A percentile compares a stretch with the other conserved stretches of the same genome.
Conservation (phyloP, 2,888 invertebrate species). For the Crocallis elinguaria region DNA sequence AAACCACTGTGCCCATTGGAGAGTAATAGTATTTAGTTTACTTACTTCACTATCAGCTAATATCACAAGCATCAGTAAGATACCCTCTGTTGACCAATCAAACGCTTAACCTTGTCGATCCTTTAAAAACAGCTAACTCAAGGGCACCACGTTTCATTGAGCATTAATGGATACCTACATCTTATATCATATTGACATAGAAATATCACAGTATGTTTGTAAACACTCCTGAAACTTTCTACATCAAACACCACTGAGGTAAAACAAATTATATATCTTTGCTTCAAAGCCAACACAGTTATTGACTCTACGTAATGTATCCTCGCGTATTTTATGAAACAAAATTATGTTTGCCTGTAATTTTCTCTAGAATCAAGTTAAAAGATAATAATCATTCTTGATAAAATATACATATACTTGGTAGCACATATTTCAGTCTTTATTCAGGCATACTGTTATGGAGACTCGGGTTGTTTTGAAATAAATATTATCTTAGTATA, state of each 20-base stretch:
- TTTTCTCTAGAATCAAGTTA: neutral
- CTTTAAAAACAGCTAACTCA: too few species aligned
- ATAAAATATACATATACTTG: neutral
- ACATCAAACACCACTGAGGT: neutral
- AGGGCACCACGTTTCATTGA: too few species aligned
- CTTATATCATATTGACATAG: neutral
- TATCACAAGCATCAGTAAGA: too few species aligned
- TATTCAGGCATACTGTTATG: too few species aligned
- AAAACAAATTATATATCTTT: neutral
- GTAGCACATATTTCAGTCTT: neutral
- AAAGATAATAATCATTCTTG: neutral
- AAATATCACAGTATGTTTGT: neutral
- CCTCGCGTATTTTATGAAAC: neutral
- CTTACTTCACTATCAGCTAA: too few species aligned
- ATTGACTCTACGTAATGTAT: slow-evolving; percentile 1
- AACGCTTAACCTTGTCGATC: too few species aligned
- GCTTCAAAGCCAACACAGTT: slow-evolving; percentile 6
- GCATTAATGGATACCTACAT: too few species aligned
- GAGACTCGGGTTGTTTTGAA: too few species aligned
- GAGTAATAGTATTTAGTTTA: too few species aligned
- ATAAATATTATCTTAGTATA: too few species aligned
- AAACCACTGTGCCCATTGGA: too few species aligned
- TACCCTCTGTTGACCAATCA: too few species aligned
- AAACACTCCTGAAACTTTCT: neutral
- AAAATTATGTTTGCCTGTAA: slow-evolving; percentile 5